Base-by-base conservation (phyloP, 2,888 invertebrate genomes). In the Globia sparganii region DNA sequence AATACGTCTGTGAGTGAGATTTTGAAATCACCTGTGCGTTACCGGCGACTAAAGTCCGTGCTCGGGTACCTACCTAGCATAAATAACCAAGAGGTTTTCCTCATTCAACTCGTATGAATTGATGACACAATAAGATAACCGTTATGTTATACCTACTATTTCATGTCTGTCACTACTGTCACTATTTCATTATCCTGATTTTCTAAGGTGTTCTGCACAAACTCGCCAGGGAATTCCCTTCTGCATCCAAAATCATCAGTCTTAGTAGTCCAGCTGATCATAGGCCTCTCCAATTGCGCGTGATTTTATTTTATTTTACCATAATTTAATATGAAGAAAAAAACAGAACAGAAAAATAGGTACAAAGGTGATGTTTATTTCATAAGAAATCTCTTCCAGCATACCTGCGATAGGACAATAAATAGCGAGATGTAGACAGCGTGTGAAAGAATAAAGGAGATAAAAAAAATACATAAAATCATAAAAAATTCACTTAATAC, bases 81-180 rank as follows among this genome's bases (percentile, higher is more conserved):
- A 21, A 34, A 28, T 34, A 77, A 59, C 25, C 18, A 0, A 31
- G 46, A 58, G 31, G 15, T 59, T 78, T 64, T 49, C 59, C 76
- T 49, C n/a, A 9, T 9, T 58, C 15, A 4, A 53, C 31, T 49
- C 37, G 8, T 31, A 61, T n/a, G 25, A 21, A 31, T 40, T 15
- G 37, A 61, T 49, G 75, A 75, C 75, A 31, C 21, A 61, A 21
- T 53, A 40, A 31, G 53, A 40, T 53, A 40, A 53, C 61, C 31
- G 31, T 21, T 34, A 46, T 28, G 28, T n/a, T 75, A 18, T 31
- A n/a, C n/a, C n/a, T n/a, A n/a, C n/a, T n/a, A n/a, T n/a, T n/a
- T n/a, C n/a, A n/a, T n/a, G n/a, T n/a, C n/a, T n/a, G n/a, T n/a
- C n/a, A n/a, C n/a, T n/a, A n/a, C n/a, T n/a, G 4, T 43, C 18